phyloP scores from a whole-genome alignment of 2,113 vertebrate genomes.

The Apaloderma vittatum region DNA sequence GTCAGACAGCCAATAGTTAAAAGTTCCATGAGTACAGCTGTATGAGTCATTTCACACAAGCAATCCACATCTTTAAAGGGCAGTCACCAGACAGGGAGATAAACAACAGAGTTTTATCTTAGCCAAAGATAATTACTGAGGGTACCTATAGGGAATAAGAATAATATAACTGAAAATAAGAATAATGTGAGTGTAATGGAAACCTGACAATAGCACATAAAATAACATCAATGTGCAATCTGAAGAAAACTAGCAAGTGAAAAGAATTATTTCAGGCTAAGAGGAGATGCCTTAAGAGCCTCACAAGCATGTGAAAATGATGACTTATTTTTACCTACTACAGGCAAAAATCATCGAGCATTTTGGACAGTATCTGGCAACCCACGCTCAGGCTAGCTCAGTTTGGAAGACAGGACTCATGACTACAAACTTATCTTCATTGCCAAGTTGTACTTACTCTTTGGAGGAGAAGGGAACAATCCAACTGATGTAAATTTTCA shows the following conservation, averaged over 20 bases:
- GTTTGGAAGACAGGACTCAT: neutral
- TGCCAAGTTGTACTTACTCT: neutral
- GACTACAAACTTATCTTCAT: neutral
- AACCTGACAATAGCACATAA: neutral
- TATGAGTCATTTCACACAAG: constrained; percentile 23
- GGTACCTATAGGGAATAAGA: neutral
- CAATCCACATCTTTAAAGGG: neutral
- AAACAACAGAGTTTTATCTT: neutral
- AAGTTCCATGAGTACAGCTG: neutral
- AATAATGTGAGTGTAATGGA: neutral
- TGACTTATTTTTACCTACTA: neutral
- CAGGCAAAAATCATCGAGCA: neutral
- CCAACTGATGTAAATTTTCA: neutral
- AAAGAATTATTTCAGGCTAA: neutral
- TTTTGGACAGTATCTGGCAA: neutral
- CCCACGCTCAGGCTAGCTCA: neutral
- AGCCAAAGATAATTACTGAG: neutral
- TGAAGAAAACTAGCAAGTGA: neutral
- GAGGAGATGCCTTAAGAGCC: neutral
- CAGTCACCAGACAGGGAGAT: neutral
- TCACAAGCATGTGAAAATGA: neutral
- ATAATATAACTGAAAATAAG: neutral
- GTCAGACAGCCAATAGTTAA: neutral
- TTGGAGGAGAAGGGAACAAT: neutral
- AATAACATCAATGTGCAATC: neutral